Percentiles rank a stretch among this genome's conserved stretches.
Evolutionary conservation across 2,888 invertebrate species (phyloP).

Genomic region (Homarus gammarus): DNA sequence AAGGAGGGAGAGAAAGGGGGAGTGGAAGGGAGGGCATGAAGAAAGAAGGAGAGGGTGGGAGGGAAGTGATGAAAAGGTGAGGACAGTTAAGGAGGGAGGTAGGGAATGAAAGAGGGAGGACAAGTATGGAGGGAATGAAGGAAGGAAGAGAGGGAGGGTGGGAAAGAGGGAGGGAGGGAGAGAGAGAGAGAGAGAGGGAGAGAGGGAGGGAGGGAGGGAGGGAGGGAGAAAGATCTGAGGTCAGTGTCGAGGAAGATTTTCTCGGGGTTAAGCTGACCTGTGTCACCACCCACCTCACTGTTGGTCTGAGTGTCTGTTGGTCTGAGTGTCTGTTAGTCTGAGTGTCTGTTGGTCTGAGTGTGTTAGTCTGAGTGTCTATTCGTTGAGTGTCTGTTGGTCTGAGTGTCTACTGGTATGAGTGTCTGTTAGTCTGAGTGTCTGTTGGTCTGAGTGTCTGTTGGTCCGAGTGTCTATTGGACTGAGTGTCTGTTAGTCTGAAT

Average conservation of each 20-base stretch:
- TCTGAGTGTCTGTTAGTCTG: constrained; percentile 1
- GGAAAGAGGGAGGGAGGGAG: not conserved
- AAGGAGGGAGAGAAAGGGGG: not conserved
- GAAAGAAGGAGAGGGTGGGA: not conserved
- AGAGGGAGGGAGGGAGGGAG: not conserved
- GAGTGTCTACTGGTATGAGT: no score
- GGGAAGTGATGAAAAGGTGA: not conserved
- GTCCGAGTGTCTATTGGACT: no score
- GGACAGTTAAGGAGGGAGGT: not conserved
- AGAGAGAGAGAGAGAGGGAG: no score
- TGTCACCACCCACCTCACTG: no score
- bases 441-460: no score
- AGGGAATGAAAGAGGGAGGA: not conserved
- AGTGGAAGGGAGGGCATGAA: no score
- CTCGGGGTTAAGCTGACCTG: no score
- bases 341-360: not conserved
- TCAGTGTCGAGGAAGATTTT: not conserved
- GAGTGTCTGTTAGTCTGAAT: no score
- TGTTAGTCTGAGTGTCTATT: not conserved
- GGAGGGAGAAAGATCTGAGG: not conserved
- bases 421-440: no score
- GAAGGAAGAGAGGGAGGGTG: not conserved
- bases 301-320: no score
- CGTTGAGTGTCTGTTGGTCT: not conserved
- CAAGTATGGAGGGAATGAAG: not conserved